Evolutionary conservation across 2,888 invertebrate species (phyloP), one percentile per base, ranked within the genome.

Genomic region (Ptychoptera albimana): DNA sequence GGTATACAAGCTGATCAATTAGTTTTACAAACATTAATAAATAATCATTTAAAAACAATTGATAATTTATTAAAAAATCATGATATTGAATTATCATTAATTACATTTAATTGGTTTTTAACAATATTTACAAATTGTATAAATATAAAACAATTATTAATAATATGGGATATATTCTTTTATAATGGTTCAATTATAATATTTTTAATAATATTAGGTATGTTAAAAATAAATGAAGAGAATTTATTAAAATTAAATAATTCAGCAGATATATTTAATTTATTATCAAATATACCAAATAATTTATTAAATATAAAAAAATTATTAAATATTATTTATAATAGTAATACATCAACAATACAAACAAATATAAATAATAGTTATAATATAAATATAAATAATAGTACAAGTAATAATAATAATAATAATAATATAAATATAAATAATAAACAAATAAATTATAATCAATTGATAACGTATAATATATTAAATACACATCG

Each of bases 151-250:
- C 87, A 94, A 29, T 29, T 44, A 14, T 44, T 85, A 37, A 74
- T 96, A 51, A 78, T 97, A 52, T 98, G 98, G 97, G 98, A 98
- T 66, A 73, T 94, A 52, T 89, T 98, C 64, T 93, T 96, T 65
- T 83, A 89, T 57, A 92, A 94, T 62, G 97, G 98, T 31, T 92
- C 94, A 30, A 78, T 91, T 49, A 82, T 93, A 23, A 71, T 98
- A 37, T 97, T 98, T 63, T 91, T 94, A 72, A 74, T 88, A 29
- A 92, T 93, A 2, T 70, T 96, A 47, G 93, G 92, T 47, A 91
- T 97, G 88, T 70, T 96, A 9, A 92, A 91, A 69, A 79, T 92
- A 54, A 79, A 74, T 73, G 89, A 88, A 59, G 71, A 75, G 8
- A 82, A 87, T 57, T 73, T 97, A 45, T 80, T 81, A 53, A 75